Conservation (phyloP, 2,888 invertebrate species). For the Apamea epomidion region DNA sequence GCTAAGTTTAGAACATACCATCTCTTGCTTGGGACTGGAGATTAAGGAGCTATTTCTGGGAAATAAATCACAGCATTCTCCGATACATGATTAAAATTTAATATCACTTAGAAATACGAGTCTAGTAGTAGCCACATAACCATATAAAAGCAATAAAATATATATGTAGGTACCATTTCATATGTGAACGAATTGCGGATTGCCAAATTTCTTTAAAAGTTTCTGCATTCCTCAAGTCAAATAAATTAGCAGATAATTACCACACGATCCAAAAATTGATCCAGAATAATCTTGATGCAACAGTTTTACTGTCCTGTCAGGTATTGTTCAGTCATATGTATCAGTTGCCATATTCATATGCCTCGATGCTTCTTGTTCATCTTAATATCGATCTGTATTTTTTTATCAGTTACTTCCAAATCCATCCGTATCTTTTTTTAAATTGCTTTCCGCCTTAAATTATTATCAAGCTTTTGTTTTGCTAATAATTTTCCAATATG, state of each 20-base stretch:
- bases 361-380: not conserved
- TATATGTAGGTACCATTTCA: not conserved
- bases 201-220: not conserved
- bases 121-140: not conserved
- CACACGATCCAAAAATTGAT: not conserved
- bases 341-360: not conserved
- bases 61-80: conserved; percentile 5
- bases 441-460: too few relatives aligned
- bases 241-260: not conserved
- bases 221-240: not conserved
- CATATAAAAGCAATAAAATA: not conserved
- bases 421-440: not conserved
- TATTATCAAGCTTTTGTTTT: not conserved
- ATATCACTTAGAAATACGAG: not conserved
- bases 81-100: not conserved
- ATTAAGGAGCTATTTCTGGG: conserved; percentile 22
- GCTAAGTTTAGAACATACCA: conserved; percentile 40
- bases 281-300: not conserved
- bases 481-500: not conserved
- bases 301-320: not conserved
- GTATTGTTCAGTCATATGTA: not conserved
- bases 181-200: not conserved
- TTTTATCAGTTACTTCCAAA: not conserved
- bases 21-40: not conserved
- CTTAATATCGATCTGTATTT: not conserved